Evolutionary conservation across 2,113 vertebrate genomes (phyloP), one percentile per base, ranked within the genome.

Genomic region (Ictidomys tridecemlineatus): DNA sequence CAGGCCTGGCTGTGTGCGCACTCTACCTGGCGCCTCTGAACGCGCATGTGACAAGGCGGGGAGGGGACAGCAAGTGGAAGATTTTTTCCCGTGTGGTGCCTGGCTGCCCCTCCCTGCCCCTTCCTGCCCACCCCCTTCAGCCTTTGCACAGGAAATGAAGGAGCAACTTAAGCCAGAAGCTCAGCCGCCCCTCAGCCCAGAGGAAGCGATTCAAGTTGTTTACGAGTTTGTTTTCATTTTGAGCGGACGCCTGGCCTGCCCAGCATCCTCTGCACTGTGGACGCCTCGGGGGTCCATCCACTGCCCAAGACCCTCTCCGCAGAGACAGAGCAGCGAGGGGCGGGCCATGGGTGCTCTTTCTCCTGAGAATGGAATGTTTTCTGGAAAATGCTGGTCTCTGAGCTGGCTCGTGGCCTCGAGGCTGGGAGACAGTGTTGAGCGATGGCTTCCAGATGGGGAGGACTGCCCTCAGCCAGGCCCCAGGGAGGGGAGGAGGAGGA

Each of bases 401-500:
- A 30, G 92, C 90, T 91, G 96, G 93, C 94, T 51, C 58, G 0
- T 1, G 73, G 91, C 96, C 94, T 72, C 48, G 9, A 45, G 91
- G 94, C 72, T 79, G 48, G 83, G 77, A 95, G 89, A 89, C 94
- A 65, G 70, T 4, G 32, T 8, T 42, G 88, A 48, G 80, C n/a
- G 74, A 95, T 96, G 89, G 65, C 28, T 97, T 97, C 97, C 96
- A 97, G 95, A 95, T 95, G 85, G 77, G 51, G 45, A 70, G 48
- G 42, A 12, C 5, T 26, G 93, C 93, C 79, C n/a, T 34, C 22
- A 3, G 78, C 87, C 92, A 91, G 79, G 18, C 56, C 56, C 42
- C 63, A 63, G 56, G 42, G 5, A 30, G 24, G 8, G 32, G 6
- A 5, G 56, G 2, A 6, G 74, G 74, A 1, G 18, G 2, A 6